Conservation (phyloP, 2,888 invertebrate genomes). For the Carabus problematicus region DNA sequence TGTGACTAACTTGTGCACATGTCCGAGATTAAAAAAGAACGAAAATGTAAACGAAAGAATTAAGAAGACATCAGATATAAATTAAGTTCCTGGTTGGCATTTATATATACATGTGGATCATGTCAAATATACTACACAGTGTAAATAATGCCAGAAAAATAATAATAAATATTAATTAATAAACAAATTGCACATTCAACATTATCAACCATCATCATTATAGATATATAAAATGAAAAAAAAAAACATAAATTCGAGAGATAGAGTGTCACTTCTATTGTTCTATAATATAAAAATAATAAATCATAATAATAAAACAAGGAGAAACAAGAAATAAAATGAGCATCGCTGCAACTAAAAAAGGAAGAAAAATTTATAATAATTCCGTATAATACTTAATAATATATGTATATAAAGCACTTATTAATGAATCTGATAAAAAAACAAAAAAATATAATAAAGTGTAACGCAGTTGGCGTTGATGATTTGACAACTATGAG, state of each 20-base stretch:
- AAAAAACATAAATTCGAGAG: conserved; percentile 35
- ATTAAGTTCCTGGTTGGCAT: conserved; percentile 28
- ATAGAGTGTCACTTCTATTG: conserved; percentile 34
- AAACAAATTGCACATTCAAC: conserved; percentile 43
- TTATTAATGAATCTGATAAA: background rate
- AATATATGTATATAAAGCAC: background rate
- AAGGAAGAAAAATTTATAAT: conserved; percentile 24
- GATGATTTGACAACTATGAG: background rate
- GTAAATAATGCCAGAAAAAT: conserved; percentile 34
- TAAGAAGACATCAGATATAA: conserved; percentile 30
- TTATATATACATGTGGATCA: conserved; percentile 35
- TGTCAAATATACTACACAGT: conserved; percentile 37
- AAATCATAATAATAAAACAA: conserved; percentile 32
- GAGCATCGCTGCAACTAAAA: conserved; percentile 38
- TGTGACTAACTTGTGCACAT: too few relatives aligned
- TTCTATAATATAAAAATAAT: conserved; percentile 40
- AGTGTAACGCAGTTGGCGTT: background rate
- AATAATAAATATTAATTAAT: conserved; percentile 39
- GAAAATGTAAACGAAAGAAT: conserved; percentile 28
- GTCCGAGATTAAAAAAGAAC: background rate
- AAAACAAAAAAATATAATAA: background rate
- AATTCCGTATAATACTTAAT: conserved; percentile 25
- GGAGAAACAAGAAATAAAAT: conserved; percentile 29
- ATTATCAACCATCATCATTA: conserved; percentile 14
- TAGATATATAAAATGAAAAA: conserved; percentile 13